Evolutionary conservation across 2,113 vertebrate genomes (phyloP), one percentile per base, ranked within the genome.

Genomic region (Geococcyx californianus): DNA sequence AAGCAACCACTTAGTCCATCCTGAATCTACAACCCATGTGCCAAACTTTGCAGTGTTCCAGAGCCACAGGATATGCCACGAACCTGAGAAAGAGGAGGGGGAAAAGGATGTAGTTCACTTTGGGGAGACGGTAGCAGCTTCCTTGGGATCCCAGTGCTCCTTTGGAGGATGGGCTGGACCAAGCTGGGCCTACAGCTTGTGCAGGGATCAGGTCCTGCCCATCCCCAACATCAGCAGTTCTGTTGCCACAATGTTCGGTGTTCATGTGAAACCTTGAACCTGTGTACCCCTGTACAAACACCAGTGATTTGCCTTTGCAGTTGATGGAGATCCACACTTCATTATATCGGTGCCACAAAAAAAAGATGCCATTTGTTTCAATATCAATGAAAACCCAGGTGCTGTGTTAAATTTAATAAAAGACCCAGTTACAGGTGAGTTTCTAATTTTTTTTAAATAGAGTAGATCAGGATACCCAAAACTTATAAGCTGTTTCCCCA

Each of bases 311-410:
- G 74, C 88, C 45, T 90, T 94, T 79, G 38, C 98, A 99, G 99
- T 99, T 98, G 99, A 99, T 74, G 98, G 98, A 84, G 99, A 99
- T 89, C 99, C 99, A 83, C 99, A 99, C 96, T 99, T 99, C 97
- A 98, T 99, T 82, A 98, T 99, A 73, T 97, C 98, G 16, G 97
- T 99, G 25, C 98, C 98, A 47, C 95, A 98, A 51, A 98, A 97
- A 88, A 94, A 98, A 0, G 99, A 99, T 18, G 97, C 98, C 26
- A 89, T 99, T 96, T 99, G 99, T 95, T 99, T 99, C 97, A 99
- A 99, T 96, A 99, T 99, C 62, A 98, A 99, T 15, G 98, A 98
- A 93, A 96, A 93, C 18, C 98, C 99, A 1, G 99, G 99, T 72
- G 98, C 98, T 13, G 98, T 99, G 87, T 98, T 99, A 81, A 98